These are phyloP conservation scores for Sebastes iracundus DNA, from an alignment of 2,797 vertebrate genomes.

Conservation along the genomic window DNA sequence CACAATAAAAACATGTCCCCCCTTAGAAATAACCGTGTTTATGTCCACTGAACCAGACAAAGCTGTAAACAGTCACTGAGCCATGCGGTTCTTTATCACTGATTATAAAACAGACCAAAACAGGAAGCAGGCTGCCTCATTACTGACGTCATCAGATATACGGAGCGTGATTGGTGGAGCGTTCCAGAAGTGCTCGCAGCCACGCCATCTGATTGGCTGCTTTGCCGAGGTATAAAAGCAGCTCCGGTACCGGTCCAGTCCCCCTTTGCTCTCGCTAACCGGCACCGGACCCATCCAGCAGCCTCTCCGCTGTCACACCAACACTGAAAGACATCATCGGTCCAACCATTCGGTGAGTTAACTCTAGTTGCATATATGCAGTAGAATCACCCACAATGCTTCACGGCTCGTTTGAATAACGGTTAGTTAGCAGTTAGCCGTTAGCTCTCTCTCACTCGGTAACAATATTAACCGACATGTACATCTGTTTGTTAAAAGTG, in stretches of 20 bases:
- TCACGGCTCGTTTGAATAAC: too few relatives aligned
- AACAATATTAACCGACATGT: too few relatives aligned
- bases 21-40: too few relatives aligned
- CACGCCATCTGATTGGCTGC: conserved; percentile 75
- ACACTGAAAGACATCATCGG: too few relatives aligned
- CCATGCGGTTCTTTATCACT: conserved; percentile 23
- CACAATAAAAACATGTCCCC: too few relatives aligned
- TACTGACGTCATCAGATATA: background rate
- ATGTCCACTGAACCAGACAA: background rate
- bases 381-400: too few relatives aligned
- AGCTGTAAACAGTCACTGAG: background rate
- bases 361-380: fast-evolving
- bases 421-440: too few relatives aligned
- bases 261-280: conserved; percentile 58
- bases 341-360: too few relatives aligned
- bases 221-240: conserved; percentile 63
- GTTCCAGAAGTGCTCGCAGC: background rate
- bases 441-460: too few relatives aligned
- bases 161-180: conserved; percentile 56
- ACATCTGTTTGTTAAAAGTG: too few relatives aligned
- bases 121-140: conserved; percentile 1
- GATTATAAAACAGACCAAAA: conserved; percentile 30
- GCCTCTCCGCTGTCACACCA: too few relatives aligned
- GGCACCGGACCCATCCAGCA: conserved; percentile 13
- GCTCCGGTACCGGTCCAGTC: fast-evolving